Percentiles rank a stretch among this genome's conserved stretches.
Conservation (phyloP, 2,888 invertebrate genomes). For the Oeneis ivallda region DNA sequence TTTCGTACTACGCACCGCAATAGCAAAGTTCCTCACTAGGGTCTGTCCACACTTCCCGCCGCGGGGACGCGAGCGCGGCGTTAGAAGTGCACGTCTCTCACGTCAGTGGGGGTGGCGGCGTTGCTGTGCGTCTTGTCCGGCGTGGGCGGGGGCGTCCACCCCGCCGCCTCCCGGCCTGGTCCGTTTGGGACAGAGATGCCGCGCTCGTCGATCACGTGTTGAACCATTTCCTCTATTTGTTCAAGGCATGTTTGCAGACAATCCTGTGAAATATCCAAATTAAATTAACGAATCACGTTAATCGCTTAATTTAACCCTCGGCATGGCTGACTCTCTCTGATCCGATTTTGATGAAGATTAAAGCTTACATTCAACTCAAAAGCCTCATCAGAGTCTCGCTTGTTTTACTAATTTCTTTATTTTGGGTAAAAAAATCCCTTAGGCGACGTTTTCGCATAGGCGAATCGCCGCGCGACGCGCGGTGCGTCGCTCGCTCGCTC, state of each 20-base stretch:
- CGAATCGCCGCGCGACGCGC: no score
- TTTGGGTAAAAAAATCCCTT: no score
- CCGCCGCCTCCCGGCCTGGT: constrained; percentile 64
- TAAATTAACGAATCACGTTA: not conserved
- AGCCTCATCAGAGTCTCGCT: no score
- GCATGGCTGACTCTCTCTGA: no score
- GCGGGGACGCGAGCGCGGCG: constrained; percentile 39
- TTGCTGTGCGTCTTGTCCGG: constrained; percentile 85
- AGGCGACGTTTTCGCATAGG: no score
- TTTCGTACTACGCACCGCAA: constrained; percentile 77
- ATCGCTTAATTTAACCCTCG: no score
- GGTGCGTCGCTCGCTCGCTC: no score
- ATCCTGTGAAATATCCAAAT: constrained; percentile 81
- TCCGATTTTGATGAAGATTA: no score
- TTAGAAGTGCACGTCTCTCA: constrained; percentile 91
- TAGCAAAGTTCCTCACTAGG: constrained; percentile 53
- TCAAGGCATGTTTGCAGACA: constrained; percentile 89
- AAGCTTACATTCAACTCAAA: no score
- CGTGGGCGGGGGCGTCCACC: constrained; percentile 74
- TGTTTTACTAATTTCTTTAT: no score
- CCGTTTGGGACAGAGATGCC: constrained; percentile 71
- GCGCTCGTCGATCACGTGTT: constrained; percentile 78
- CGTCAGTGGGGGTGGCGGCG: constrained; percentile 92
- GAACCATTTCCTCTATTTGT: constrained; percentile 90
- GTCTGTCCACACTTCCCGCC: constrained; percentile 21